Evolutionary conservation across 1,140 invertebrate genomes (phyloP).

Genomic region (Drosophila funebris): DNA sequence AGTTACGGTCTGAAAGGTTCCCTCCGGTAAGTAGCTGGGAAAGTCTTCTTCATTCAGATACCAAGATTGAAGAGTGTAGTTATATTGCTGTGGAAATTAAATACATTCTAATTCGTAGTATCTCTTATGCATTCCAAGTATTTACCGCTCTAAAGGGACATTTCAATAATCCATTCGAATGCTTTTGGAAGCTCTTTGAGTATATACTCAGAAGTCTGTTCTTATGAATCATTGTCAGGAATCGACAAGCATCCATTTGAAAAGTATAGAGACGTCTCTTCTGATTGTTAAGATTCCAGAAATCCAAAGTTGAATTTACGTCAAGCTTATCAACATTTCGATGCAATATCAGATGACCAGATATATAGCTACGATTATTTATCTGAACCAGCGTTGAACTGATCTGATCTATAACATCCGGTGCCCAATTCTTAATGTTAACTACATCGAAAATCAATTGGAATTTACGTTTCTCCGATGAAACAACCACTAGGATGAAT

Average conservation of each 20-base stretch:
- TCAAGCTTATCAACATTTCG: constrained; percentile 7
- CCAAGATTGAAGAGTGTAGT: constrained; percentile 31
- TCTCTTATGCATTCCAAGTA: too few relatives aligned
- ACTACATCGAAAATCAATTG: constrained; percentile 35
- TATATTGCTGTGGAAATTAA: constrained; percentile 1
- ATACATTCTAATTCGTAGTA: too few relatives aligned
- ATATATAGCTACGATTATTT: constrained; percentile 42
- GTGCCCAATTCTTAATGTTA: constrained; percentile 9
- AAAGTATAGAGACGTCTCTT: constrained; percentile 32
- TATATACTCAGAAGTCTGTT: constrained; percentile 35
- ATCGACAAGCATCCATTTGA: constrained; percentile 23
- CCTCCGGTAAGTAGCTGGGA: constrained; percentile 13
- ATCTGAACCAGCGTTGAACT: not conserved
- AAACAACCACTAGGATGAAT: not conserved
- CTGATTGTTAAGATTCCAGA: constrained; percentile 16
- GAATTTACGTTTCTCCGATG: constrained; percentile 32
- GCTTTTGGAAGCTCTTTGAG: constrained; percentile 19
- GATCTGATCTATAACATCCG: constrained; percentile 27
- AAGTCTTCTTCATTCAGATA: constrained; percentile 28
- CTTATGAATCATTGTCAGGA: constrained; percentile 41
- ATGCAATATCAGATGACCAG: constrained; percentile 30
- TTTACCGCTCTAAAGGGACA: constrained; percentile 55
- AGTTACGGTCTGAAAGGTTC: constrained; percentile 15
- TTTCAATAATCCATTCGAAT: not conserved
- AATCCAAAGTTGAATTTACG: constrained; percentile 17